Evolutionary conservation across 2,888 invertebrate genomes (phyloP), one percentile per base, ranked within the genome.

Genomic region (Patella ulyssiponensis): DNA sequence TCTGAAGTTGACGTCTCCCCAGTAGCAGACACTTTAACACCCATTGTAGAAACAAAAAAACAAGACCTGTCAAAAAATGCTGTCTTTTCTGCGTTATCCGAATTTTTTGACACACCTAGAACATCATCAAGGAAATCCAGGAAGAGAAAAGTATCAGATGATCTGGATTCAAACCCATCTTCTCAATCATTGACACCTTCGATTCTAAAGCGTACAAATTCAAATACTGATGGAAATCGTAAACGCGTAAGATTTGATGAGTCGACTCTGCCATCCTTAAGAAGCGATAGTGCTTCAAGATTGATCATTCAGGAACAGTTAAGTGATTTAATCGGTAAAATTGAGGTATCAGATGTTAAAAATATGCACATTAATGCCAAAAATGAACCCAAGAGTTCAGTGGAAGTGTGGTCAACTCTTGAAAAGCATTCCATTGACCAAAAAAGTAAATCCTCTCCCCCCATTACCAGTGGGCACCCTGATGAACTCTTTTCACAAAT

Each of bases 401-500:
- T 17, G 9, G 20, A 64, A 20, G 9, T 2, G n/a, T 64, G 9
- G 64, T 20, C 3, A 9, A n/a, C 64, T 3, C n/a, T 9, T 12
- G 23, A 20, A 12, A 64, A 64, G 14, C 20, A 20, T 12, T 9
- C 64, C 23, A 23, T 20, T 11, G 23, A 64, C 20, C 9, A 4
- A 4, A 12, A 20, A 64, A 20, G 64, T 64, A 23, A 20, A 20
- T 23, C 64, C 20, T 64, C 44, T 44, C 52, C 44, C 44, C 56
- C 73, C 3, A 44, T 9, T 44, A 44, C 44, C 9, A 23, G 20
- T 5, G 53, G 72, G 33, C 69, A 69, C 20, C 27, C 56, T 7
- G 85, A 84, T 52, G 84, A 86, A 51, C 70, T 83, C 54, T 87
- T 86, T 77, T 85, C 86, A 51, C 87, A 87, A 71, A 78, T 87